Base-by-base conservation (phyloP, 2,797 vertebrate genomes). In the Hipposideros larvatus region DNA sequence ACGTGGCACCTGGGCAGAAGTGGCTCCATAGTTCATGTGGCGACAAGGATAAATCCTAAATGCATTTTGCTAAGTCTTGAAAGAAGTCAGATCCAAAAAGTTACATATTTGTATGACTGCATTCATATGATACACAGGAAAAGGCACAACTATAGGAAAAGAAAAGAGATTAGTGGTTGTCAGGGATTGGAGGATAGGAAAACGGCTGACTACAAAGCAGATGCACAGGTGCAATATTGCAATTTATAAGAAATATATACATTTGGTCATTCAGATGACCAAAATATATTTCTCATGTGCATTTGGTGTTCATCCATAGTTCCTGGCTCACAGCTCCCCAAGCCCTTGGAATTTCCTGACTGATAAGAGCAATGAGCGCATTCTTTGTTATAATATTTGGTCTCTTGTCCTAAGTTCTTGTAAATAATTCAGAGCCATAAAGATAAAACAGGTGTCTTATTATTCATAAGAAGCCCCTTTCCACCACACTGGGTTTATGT, bases 1-100 rank as follows among this genome's bases (percentile, higher is more conserved):
- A n/a, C 9, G 13, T 24, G 59, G 46, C 18, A 53, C 46, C 48
- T 19, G 0, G 7, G 65, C 6, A 85, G 82, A n/a, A 68, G 10
- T 48, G 37, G 51, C 34, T 86, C 16, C 34, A 85, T 41, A 7
- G 43, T 4, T 43, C 4, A n/a, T n/a, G 34, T 2, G 46, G 59
- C 48, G 18, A 59, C 14, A 41, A 15, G 87, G 61, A 68, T 66
- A 94, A 84, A 70, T 41, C 41, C 51, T 77, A 94, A 93, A 59
- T 18, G 14, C 8, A 68, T 37, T 77, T 51, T 75, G 14, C 48
- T 59, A 68, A 74, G 41, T 75, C 18, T 53, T 74, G 59, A 87
- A 87, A 75, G 31, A 94, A 80, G 59, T 66, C 68, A 87, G 66
- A 70, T 41, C 24, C 79, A 90, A 84, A 83, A 55, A 26, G 11